These are phyloP conservation scores for Autographa gamma DNA, from an alignment of 2,888 invertebrate species.

Conservation along the genomic window DNA sequence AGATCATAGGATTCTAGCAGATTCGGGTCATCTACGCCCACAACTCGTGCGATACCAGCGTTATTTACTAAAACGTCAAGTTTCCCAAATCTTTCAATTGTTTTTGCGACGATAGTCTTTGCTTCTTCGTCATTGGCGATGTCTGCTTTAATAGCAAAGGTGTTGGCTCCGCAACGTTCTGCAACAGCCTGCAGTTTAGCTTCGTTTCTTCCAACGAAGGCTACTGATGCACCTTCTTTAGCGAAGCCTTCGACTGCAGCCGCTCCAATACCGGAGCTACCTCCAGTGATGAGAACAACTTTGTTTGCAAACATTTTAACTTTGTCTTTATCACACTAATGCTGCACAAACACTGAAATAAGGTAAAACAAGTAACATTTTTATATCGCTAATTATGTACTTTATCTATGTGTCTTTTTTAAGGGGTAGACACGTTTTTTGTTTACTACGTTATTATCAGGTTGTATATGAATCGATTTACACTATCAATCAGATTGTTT, in stretches of 20 bases:
- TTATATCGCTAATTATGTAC: neutral
- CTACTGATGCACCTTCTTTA: conserved; percentile 68
- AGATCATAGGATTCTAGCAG: conserved; percentile 56
- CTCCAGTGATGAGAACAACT: conserved; percentile 71
- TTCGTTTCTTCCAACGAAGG: conserved; percentile 69
- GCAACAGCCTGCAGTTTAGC: conserved; percentile 61
- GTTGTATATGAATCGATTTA: no score
- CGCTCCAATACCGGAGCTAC: conserved; percentile 73
- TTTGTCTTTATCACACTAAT: neutral
- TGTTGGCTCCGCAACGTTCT: conserved; percentile 57
- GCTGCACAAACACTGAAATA: neutral
- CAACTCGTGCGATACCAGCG: conserved; percentile 58
- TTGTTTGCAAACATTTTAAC: conserved; percentile 68
- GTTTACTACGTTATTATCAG: no score
- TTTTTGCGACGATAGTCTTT: conserved; percentile 55
- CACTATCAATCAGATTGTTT: no score
- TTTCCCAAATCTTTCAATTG: conserved; percentile 60
- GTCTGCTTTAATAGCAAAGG: conserved; percentile 61
- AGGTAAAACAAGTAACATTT: neutral
- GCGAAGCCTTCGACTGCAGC: conserved; percentile 66
- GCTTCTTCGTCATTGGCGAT: conserved; percentile 61
- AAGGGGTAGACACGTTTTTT: neutral
- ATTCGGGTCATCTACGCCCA: conserved; percentile 25
- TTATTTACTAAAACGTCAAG: conserved; percentile 68
- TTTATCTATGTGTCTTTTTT: neutral